Evolutionary conservation across 2,888 invertebrate genomes (phyloP), one percentile per base, ranked within the genome.

Genomic region (Spodoptera picta): DNA sequence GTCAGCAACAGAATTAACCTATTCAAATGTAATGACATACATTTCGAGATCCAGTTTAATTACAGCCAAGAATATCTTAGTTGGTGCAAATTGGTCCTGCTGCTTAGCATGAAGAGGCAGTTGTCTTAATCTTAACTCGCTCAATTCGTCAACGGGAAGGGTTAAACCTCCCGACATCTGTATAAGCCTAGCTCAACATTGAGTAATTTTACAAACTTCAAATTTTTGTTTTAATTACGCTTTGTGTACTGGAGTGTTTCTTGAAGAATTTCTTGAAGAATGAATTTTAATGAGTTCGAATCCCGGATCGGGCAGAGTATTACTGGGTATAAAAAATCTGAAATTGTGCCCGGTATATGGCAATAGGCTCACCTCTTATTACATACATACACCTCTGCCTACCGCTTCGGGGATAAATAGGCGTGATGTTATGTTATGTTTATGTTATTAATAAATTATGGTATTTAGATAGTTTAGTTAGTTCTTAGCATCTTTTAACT

Each of bases 81-180:
- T 73, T 74, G 69, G 76, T 80, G 77, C 66, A 71, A 81, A 86
- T 83, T 82, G 81, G 79, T 85, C 81, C 73, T 78, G 65, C 75
- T 77, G 61, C 77, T 81, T 81, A 81, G 75, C 82, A 69, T 73
- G 71, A 83, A 81, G 72, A 77, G 77, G 77, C 82, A 75, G 81
- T 86, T 84, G 84, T 83, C 85, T 83, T 85, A 87, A 87, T 88
- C 88, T 87, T 76, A 81, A 83, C 76, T 82, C 73, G 63, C 75
- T 82, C 83, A 84, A 87, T 88, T 82, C 87, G 82, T 88, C 87
- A 87, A 84, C 81, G 75, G 71, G 70, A 80, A 78, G 75, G 77
- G 79, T 80, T 73, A 76, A 81, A 82, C 78, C 79, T 72, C 63
- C 79, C 81, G 77, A 82, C 80, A 83, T 75, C 73, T 77, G 70